A percentile compares a stretch with the other conserved stretches of the same genome.
Conservation (phyloP, 2,797 vertebrate genomes). For the Buphagus erythrorhynchus region DNA sequence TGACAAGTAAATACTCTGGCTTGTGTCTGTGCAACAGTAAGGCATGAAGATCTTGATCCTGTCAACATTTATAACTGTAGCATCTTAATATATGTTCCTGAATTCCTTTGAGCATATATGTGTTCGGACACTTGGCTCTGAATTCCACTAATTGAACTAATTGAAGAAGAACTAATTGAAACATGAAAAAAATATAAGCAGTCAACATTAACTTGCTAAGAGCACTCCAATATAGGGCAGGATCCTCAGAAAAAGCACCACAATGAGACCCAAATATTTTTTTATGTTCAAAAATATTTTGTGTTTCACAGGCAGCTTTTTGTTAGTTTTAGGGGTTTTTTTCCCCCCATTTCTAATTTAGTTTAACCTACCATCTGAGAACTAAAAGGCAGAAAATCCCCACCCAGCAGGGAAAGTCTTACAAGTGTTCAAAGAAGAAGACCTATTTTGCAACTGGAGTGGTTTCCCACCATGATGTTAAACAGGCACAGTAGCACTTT, state of each 20-base stretch:
- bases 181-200: neutral
- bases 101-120: neutral
- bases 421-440: slow-evolving; percentile 27
- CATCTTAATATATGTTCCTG: neutral
- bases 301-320: neutral
- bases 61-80: rapidly evolving
- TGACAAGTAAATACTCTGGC: neutral
- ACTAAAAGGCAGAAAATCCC: slow-evolving; percentile 6
- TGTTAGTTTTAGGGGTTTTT: neutral
- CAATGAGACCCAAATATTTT: neutral
- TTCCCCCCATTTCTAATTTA: neutral
- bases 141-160: neutral
- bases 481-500: neutral
- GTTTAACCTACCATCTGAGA: neutral
- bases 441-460: neutral
- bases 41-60: neutral
- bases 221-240: neutral
- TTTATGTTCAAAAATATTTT: neutral
- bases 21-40: neutral
- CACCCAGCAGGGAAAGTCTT: slow-evolving; percentile 19
- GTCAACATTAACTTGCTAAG: neutral
- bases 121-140: neutral
- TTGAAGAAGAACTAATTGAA: neutral
- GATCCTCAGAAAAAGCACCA: neutral
- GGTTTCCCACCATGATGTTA: neutral